Conservation (phyloP, 2,113 vertebrate genomes). For the Ariopsis seemanni region DNA sequence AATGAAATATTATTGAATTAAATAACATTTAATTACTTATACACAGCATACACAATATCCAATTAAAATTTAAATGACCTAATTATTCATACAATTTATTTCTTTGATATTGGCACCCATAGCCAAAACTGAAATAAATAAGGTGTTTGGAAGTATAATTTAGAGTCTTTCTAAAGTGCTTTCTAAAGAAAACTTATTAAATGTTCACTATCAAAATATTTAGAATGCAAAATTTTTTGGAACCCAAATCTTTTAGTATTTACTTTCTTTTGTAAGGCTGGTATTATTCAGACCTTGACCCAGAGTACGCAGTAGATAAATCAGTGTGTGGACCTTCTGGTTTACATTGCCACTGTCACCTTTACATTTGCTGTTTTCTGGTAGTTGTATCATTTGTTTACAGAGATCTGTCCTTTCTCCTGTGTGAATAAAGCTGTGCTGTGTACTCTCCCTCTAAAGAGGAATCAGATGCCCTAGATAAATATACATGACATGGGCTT, state of each 20-base stretch:
- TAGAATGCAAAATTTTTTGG: not conserved
- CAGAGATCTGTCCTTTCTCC: constrained; percentile 28
- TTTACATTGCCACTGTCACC: not conserved
- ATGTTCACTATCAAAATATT: constrained; percentile 5
- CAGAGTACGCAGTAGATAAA: not conserved
- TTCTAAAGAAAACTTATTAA: not conserved
- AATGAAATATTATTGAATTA: not conserved
- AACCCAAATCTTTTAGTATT: not conserved
- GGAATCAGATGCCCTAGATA: constrained; percentile 50
- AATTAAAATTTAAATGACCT: not conserved
- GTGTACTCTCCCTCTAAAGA: constrained; percentile 40
- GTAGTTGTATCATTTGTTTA: constrained; percentile 40
- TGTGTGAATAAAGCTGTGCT: constrained; percentile 34
- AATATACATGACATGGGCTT: constrained; percentile 58
- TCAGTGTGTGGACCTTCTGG: not conserved
- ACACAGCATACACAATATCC: not conserved
- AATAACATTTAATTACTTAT: not conserved
- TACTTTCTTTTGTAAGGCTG: not conserved
- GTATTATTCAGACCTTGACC: not conserved
- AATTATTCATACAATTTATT: not conserved
- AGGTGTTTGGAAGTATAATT: not conserved
- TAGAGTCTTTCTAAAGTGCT: not conserved
- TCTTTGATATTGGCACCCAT: not conserved
- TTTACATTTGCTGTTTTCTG: not conserved
- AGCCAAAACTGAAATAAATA: not conserved